Base-by-base conservation (phyloP, 2,797 vertebrate species). In the Peromyscus nudipes region DNA sequence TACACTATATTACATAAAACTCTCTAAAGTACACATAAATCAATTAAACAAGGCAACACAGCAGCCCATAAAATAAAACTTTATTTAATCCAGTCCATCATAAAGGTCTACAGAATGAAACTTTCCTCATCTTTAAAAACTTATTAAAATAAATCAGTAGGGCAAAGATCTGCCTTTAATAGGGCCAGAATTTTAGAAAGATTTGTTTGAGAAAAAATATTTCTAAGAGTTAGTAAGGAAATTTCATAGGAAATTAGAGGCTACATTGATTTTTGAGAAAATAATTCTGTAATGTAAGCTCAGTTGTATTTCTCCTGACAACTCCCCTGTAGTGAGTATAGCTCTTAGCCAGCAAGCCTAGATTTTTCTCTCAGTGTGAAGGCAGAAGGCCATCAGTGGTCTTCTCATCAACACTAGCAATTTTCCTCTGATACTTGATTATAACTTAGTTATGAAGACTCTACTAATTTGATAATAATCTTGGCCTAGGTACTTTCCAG, bases 41-140 rank as follows among this genome's bases (percentile, higher is more conserved):
- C 95, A 96, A 96, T 96, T 97, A 97, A 96, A 97, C 94, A 97
- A 97, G 95, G 83, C 64, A 96, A 95, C 79, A 89, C n/a, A 95
- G 80, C 2, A 82, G 43, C 85, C 83, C 71, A 86, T 94, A 91
- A 96, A 95, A 89, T 95, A 93, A 96, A 95, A 92, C 92, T 96
- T 83, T 95, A 96, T 92, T 91, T 96, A 97, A 95, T 87, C 92
- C 46, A 67, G 52, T 29, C 87, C 76, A 89, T 69, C 75, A 92
- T 97, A 92, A 96, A 96, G 79, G n/a, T 82, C 79, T 96, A 89
- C 73, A 92, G 10, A 95, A 91, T 11, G 46, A 96, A 96, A 52
- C 65, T 97, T 97, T 89, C 57, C 91, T 84, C 55, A 37, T 96
- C 60, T 86, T 96, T 97, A 90, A 95, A 96, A 90, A 89, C 43